phyloP scores from a whole-genome alignment of 2,113 vertebrate species.

The Coreoperca whiteheadi region DNA sequence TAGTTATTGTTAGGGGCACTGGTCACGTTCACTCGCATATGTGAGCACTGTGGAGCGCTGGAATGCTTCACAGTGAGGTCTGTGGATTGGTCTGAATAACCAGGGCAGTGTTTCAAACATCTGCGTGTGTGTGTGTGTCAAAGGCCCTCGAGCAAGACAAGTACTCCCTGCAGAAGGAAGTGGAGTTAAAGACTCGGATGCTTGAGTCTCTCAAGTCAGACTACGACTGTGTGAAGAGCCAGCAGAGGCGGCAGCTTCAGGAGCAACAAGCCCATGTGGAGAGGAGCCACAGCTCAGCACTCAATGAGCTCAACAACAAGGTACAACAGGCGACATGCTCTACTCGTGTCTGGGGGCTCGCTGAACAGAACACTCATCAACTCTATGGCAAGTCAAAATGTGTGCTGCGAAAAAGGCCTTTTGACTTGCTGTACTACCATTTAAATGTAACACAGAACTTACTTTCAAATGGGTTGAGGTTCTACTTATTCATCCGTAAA shows the following conservation, averaged over 20 bases:
- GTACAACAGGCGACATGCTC: slow-evolving; percentile 65
- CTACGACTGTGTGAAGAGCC: slow-evolving; percentile 89
- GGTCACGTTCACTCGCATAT: no score
- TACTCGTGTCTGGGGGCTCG: neutral
- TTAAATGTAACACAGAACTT: no score
- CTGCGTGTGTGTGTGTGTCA: neutral
- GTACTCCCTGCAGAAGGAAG: slow-evolving; percentile 91
- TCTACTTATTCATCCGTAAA: no score
- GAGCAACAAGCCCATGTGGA: slow-evolving; percentile 86
- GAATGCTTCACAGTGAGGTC: neutral
- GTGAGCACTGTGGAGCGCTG: no score
- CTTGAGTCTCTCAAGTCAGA: slow-evolving; percentile 91
- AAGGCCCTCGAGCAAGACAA: slow-evolving; percentile 90
- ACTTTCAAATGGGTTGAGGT: no score
- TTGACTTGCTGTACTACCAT: no score
- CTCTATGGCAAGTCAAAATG: no score
- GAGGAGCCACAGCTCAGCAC: slow-evolving; percentile 84
- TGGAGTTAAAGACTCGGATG: slow-evolving; percentile 91
- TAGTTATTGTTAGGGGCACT: no score
- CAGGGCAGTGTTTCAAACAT: neutral
- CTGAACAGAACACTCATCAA: no score
- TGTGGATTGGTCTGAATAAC: neutral
- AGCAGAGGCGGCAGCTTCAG: slow-evolving; percentile 87
- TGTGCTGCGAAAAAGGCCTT: neutral
- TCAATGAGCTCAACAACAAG: slow-evolving; percentile 89